These are phyloP conservation scores for Zeugodacus cucurbitae DNA, from an alignment of 1,140 invertebrate genomes.

Conservation along the genomic window DNA sequence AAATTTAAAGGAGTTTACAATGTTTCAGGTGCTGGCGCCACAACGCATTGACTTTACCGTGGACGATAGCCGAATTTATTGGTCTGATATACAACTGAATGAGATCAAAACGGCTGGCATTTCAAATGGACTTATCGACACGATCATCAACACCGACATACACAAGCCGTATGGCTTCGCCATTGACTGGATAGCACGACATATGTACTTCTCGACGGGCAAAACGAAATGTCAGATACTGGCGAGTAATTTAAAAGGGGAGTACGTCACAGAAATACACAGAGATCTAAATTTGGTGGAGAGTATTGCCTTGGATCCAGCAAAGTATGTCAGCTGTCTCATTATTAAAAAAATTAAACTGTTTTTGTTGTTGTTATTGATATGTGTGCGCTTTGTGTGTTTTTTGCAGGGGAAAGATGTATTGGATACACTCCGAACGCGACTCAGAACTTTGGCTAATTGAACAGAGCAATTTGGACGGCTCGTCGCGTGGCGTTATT, in stretches of 20 bases:
- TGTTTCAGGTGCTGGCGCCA: constrained; percentile 71
- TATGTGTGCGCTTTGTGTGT: no score
- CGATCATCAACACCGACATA: constrained; percentile 80
- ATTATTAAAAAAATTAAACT: no score
- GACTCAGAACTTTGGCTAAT: constrained; percentile 67
- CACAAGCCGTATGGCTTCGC: constrained; percentile 68
- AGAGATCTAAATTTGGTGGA: constrained; percentile 64
- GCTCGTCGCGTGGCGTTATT: constrained; percentile 60
- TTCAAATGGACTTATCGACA: constrained; percentile 73
- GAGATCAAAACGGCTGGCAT: constrained; percentile 79
- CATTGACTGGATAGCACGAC: constrained; percentile 81
- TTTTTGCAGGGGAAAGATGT: constrained; percentile 72
- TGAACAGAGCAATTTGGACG: constrained; percentile 76
- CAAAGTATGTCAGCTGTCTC: constrained; percentile 60
- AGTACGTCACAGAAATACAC: constrained; percentile 71
- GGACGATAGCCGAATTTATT: constrained; percentile 77
- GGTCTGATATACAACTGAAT: constrained; percentile 80
- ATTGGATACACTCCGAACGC: constrained; percentile 69
- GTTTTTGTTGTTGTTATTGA: background rate
- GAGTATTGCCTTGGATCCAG: constrained; percentile 76
- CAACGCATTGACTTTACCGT: constrained; percentile 77
- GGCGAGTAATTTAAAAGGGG: constrained; percentile 78
- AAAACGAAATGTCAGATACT: constrained; percentile 70
- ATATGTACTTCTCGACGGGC: constrained; percentile 75
- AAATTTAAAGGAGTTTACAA: background rate